Evolutionary conservation across 2,113 vertebrate genomes (phyloP), one percentile per base, ranked within the genome.

Genomic region (Rhabdornis inornatus): DNA sequence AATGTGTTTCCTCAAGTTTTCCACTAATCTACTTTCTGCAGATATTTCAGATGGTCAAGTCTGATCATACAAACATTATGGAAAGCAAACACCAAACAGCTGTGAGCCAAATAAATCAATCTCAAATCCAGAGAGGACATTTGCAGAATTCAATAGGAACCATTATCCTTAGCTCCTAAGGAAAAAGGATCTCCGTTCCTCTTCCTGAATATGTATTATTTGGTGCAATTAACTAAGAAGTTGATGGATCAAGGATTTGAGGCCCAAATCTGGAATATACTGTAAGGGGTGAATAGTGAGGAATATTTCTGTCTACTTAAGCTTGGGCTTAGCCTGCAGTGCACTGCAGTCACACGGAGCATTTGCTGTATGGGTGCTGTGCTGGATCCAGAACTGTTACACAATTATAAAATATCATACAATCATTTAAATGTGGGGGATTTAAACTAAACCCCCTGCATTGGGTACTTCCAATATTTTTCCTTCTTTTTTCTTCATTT

Each of bases 31-130:
- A 45, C 39, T 88, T 83, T 64, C 90, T 91, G 66, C 82, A 95
- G 83, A 75, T 81, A 94, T 90, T 96, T 96, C 85, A 83, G 64
- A 64, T 17, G 33, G 76, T 81, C 57, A 84, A 95, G n/a, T 77
- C 83, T 80, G 56, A 83, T 91, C 91, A 86, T 60, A 52, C 69
- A 86, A 90, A 81, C 13, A 5, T 92, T 80, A 44, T 13, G 60
- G 75, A 94, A 94, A 88, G 60, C 37, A 90, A 96, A 74, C 59
- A 86, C 55, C 55, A 80, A 69, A 72, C 22, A 82, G 33, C 59
- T 83, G 68, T 68, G 56, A 92, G 56, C 6, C 60, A 88, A 90
- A 90, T 66, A 80, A 94, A 78, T 68, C 52, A 15, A 44, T 70
- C 61, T 75, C 55, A 89, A 81, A 83, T 59, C 68, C 15, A 4